These are phyloP conservation scores for Cerastis rubricosa DNA, from an alignment of 2,888 invertebrate genomes.

Conservation along the genomic window DNA sequence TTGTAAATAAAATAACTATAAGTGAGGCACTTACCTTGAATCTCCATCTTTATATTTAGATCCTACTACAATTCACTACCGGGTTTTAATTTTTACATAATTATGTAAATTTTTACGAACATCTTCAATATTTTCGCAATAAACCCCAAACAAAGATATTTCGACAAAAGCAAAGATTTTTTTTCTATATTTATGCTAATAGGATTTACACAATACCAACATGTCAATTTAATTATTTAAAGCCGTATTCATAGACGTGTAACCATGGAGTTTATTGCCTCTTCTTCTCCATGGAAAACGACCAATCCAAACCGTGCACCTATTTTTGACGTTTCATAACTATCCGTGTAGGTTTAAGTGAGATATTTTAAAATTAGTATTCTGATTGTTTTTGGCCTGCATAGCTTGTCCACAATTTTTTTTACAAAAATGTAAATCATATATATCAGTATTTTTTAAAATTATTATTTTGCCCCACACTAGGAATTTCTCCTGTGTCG, in stretches of 20 bases:
- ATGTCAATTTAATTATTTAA: constrained; percentile 12
- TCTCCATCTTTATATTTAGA: background rate
- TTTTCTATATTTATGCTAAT: constrained; percentile 25
- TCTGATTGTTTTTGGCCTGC: background rate
- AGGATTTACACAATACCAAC: constrained; percentile 3
- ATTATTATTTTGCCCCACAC: no score
- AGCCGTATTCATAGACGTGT: background rate
- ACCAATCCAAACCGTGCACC: background rate
- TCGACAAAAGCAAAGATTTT: background rate
- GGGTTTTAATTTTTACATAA: constrained; percentile 33
- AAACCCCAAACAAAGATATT: constrained; percentile 2
- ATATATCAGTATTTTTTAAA: no score
- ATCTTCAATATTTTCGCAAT: constrained; percentile 32
- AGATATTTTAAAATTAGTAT: no score
- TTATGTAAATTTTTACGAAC: constrained; percentile 39
- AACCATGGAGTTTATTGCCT: background rate
- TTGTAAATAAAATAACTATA: no score
- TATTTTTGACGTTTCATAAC: background rate
- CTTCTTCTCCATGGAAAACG: background rate
- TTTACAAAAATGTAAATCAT: background rate
- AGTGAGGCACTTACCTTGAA: background rate
- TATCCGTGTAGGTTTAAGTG: background rate
- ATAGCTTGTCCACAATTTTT: background rate
- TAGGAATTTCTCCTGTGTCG: no score
- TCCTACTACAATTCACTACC: background rate